phyloP scores from a whole-genome alignment of 2,888 invertebrate genomes.

The Mimumesa dahlbomi region DNA sequence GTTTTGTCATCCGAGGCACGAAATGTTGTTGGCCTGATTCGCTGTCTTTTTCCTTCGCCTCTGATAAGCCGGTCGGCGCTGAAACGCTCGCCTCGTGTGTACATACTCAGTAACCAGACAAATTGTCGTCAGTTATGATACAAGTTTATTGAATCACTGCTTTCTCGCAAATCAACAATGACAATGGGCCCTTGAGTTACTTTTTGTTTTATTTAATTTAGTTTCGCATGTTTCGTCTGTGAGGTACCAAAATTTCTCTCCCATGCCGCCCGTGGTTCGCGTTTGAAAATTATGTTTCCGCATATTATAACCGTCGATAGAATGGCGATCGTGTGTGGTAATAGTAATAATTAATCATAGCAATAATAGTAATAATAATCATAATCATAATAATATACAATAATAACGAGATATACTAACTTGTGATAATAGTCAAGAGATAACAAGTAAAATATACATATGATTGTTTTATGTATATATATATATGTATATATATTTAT shows the following conservation, averaged over 20 bases:
- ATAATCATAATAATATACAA: conserved; percentile 71
- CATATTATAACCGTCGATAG: conserved; percentile 29
- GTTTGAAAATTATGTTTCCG: conserved; percentile 7
- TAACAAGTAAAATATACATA: conserved; percentile 76
- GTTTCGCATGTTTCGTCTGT: conserved; percentile 38
- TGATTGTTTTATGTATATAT: conserved; percentile 41
- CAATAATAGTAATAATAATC: conserved; percentile 57
- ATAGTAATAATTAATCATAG: conserved; percentile 53
- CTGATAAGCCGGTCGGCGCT: not conserved
- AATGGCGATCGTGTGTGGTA: conserved; percentile 50
- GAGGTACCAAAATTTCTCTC: conserved; percentile 57
- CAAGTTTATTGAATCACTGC: conserved; percentile 74
- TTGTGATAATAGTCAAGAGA: conserved; percentile 70
- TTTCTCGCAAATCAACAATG: conserved; percentile 68
- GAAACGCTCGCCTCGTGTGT: too few relatives aligned
- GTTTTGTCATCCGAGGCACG: conserved; percentile 9
- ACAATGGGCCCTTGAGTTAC: conserved; percentile 58
- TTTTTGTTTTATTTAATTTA: conserved; percentile 17
- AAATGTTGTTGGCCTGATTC: conserved; percentile 25
- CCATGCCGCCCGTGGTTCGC: conserved; percentile 36
- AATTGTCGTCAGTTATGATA: conserved; percentile 61
- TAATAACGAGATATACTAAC: conserved; percentile 73
- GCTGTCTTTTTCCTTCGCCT: not conserved
- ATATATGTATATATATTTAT: conserved; percentile 19
- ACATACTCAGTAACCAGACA: conserved; percentile 5